Evolutionary conservation across 2,888 invertebrate species (phyloP), one percentile per base, ranked within the genome.

Genomic region (Acanthococcus lagerstroemiae): DNA sequence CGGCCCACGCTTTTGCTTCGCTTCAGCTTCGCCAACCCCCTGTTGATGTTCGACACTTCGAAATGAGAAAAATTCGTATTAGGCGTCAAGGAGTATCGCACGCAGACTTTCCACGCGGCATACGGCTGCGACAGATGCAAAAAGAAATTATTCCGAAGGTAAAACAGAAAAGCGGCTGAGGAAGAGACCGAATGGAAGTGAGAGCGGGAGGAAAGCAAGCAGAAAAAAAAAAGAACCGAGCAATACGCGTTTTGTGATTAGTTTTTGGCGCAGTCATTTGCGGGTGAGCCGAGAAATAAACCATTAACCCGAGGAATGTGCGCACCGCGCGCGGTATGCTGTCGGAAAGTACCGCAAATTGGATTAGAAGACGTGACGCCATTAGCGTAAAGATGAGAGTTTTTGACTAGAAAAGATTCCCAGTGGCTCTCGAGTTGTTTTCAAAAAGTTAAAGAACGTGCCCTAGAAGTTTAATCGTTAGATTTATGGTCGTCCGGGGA

Each of bases 341-440:
- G 65, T 55, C 46, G 65, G 50, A 67, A 67, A 66, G 55, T 66
- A 61, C 69, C 71, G 71, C 73, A 76, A 77, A 77, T 77, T 76
- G 75, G 76, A 77, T 77, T 75, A 75, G 73, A 74, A 76, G 75
- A 76, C 76, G 77, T 76, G 77, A 76, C 73, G 73, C 75, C 73
- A 74, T 76, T 75, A 76, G 74, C 70, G 71, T 71, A 55, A 67
- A 67, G 48, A 60, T 67, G 54, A 67, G 67, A 54, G 58, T 58
- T 63, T 63, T 63, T 63, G 63, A 63, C 63, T 63, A 63, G 63
- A 63, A 63, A 52, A 63, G 63, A 63, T 63, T 63, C 63, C 63
- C 63, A 63, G 52, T 63, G 63, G 63, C 63, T 63, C 63, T 63
- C 63, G 63, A 63, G 63, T 63, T 63, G 63, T 63, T 63, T 63